Evolutionary conservation across 2,888 invertebrate genomes (phyloP), one percentile per base, ranked within the genome.

Genomic region (Cephalotes varians): DNA sequence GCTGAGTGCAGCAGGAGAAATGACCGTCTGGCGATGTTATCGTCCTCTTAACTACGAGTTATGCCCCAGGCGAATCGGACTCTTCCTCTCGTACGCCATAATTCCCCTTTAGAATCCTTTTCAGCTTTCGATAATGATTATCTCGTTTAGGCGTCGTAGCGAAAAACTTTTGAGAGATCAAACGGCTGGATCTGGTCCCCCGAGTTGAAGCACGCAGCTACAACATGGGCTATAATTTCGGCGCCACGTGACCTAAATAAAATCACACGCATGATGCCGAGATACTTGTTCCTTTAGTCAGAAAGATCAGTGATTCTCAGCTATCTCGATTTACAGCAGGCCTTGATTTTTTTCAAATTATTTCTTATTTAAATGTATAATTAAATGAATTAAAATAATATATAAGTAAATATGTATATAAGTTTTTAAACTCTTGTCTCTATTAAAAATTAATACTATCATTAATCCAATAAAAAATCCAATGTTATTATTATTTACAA

Each of bases 1-100:
- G 12, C 34, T 85, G 89, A 81, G 86, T 82, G 62, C 74, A 83
- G 67, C 74, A 58, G 47, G 81, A 79, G 86, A 82, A 85, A 89
- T 82, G 86, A 80, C 82, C 85, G 89, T 89, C 89, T 88, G 85
- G 86, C 89, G 89, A 89, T 89, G 83, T 77, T 89, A 89, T 89
- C 90, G 84, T 85, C 74, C 79, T 62, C 81, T 77, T 80, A 86
- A 84, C 81, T 84, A 88, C 60, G 72, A 85, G 62, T 85, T 87
- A 87, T 82, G 82, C 89, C 83, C 77, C 87, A 80, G 85, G 89
- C 89, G 44, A 80, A 85, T 85, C 87, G 85, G 80, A 85, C 86
- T 88, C 82, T 83, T 87, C 73, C 81, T 77, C 81, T 83, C 76
- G 60, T 73, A 69, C 60, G 44, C 81, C 49, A 28, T 31, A 49